phyloP scores from a whole-genome alignment of 2,888 invertebrate genomes.

The Agrypnus murinus region DNA sequence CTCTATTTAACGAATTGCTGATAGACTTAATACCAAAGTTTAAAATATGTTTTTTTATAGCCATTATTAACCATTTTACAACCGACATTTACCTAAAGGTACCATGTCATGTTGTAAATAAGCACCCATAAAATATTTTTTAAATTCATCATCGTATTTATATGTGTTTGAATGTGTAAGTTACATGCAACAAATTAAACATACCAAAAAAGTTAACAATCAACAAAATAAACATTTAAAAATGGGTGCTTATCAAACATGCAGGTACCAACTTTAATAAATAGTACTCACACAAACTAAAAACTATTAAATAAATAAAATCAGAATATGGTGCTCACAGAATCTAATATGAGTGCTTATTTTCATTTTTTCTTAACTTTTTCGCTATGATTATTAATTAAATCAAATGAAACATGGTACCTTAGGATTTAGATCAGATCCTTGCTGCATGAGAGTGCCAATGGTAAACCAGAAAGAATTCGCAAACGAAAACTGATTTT shows the following conservation, averaged over 20 bases:
- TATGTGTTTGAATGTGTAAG: slow-evolving; percentile 2
- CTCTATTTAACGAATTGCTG: no score
- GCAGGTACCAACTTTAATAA: slow-evolving; percentile 56
- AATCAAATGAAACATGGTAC: slow-evolving; percentile 67
- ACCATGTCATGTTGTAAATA: slow-evolving; percentile 45
- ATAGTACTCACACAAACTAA: neutral
- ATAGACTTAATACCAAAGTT: no score
- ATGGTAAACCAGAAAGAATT: slow-evolving; percentile 93
- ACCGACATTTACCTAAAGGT: slow-evolving; percentile 33
- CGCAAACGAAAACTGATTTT: slow-evolving; percentile 88
- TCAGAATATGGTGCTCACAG: slow-evolving; percentile 48
- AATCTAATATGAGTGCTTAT: slow-evolving; percentile 64
- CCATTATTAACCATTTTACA: no score
- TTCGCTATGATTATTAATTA: no score
- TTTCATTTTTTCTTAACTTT: no score
- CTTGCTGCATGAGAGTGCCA: slow-evolving; percentile 92
- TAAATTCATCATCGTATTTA: slow-evolving; percentile 18
- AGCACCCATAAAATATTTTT: slow-evolving; percentile 40
- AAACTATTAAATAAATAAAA: slow-evolving; percentile 40
- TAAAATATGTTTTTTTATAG: no score
- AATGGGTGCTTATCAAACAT: slow-evolving; percentile 63
- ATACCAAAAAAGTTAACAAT: neutral
- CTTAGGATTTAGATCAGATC: slow-evolving; percentile 86
- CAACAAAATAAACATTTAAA: slow-evolving; percentile 29
- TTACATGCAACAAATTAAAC: slow-evolving; percentile 24